These are phyloP conservation scores for Sesamia inferens DNA, from an alignment of 2,888 invertebrate species.

Conservation along the genomic window DNA sequence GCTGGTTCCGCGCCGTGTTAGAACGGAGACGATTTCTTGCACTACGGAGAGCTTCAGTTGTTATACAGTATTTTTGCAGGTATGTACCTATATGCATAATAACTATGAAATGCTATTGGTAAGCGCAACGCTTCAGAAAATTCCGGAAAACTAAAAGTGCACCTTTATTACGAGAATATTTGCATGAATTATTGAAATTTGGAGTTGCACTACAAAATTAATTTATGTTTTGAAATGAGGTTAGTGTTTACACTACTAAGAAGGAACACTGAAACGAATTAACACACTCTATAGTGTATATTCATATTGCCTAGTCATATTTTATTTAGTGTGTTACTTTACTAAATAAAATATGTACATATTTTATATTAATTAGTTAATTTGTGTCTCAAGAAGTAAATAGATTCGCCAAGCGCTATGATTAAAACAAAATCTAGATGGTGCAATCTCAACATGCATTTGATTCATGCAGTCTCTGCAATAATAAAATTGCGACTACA, in stretches of 20 bases:
- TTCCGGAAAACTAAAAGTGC: background rate
- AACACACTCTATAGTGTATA: background rate
- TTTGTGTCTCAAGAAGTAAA: background rate
- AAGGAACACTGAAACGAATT: background rate
- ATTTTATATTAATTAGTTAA: background rate
- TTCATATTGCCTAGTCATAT: too few species aligned
- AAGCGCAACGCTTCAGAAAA: background rate
- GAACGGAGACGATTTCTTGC: slow-evolving; percentile 94
- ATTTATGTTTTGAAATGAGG: background rate
- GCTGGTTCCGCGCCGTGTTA: slow-evolving; percentile 96
- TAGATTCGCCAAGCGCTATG: background rate
- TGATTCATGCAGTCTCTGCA: background rate
- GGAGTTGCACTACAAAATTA: background rate
- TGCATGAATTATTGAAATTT: background rate
- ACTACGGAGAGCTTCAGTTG: slow-evolving; percentile 93
- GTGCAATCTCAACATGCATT: background rate
- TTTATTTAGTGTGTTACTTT: too few species aligned
- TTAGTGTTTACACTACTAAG: background rate
- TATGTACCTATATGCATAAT: slow-evolving; percentile 52
- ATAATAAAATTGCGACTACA: background rate
- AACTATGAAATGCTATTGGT: background rate
- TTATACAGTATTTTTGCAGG: slow-evolving; percentile 92
- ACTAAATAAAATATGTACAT: too few species aligned
- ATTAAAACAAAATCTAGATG: background rate
- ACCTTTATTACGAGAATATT: background rate